Percentiles rank a stretch among this genome's conserved stretches.
Evolutionary conservation across 92 coral and sea anemone genomes (phyloP).

Genomic region (Actinernus sp.): DNA sequence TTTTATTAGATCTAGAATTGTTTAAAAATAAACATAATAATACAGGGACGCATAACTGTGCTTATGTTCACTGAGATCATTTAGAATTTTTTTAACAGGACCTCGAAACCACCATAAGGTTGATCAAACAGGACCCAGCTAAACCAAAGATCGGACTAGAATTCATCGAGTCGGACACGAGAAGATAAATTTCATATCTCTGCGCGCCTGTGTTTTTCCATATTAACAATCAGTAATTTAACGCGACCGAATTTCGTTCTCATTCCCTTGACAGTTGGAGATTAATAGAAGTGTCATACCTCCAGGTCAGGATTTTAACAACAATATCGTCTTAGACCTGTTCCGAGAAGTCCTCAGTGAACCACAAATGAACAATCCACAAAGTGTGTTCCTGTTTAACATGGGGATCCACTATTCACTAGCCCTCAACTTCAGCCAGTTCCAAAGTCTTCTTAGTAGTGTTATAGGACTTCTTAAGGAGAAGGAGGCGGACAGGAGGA

Average conservation of each 20-base stretch:
- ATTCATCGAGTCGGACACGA: too few relatives aligned
- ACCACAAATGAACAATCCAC: slow-evolving; percentile 24
- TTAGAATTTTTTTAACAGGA: too few relatives aligned
- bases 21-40: too few relatives aligned
- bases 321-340: slow-evolving; percentile 17
- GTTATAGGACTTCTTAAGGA: slow-evolving; percentile 13
- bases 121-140: too few relatives aligned
- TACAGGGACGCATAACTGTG: too few relatives aligned
- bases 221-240: neutral
- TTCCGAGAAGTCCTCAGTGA: slow-evolving; percentile 32
- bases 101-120: too few relatives aligned
- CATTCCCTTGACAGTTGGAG: neutral
- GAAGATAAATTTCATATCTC: too few relatives aligned
- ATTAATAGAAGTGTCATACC: neutral
- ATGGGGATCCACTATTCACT: slow-evolving; percentile 64
- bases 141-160: too few relatives aligned
- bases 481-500: neutral
- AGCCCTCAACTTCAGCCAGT: slow-evolving; percentile 28
- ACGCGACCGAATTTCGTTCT: neutral
- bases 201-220: too few relatives aligned
- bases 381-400: slow-evolving; percentile 56
- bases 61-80: too few relatives aligned
- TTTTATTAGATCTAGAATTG: too few relatives aligned
- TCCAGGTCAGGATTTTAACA: slow-evolving; percentile 34
- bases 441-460: slow-evolving; percentile 9